Evolutionary conservation across 2,113 vertebrate species (phyloP), one percentile per base, ranked within the genome.

Genomic region (Neodon shergylaensis): DNA sequence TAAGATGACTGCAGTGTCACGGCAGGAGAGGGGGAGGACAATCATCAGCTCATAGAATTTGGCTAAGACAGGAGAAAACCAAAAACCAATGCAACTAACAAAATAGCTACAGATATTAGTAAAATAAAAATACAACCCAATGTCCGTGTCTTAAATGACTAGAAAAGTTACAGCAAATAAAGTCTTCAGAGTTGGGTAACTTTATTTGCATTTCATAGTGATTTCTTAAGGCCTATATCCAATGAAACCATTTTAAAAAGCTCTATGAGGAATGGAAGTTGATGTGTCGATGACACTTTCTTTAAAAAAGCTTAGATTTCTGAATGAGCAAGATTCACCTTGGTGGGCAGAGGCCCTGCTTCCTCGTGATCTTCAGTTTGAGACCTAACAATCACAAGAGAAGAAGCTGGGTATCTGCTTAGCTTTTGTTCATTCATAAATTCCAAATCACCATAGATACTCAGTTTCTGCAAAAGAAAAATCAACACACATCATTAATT

Each of bases 391-490:
- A 99, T 98, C 93, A 99, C 98, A 83, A 99, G 98, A 68, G 99
- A 99, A 95, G 99, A 99, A 36, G 99, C 95, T 88, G 99, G 98
- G 5, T 99, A 99, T 52, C 98, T 99, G 96, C 92, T 99, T 95
- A 99, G 98, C 96, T 99, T 99, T 97, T 99, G 98, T 89, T 99
- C 99, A 76, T 99, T 99, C 83, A 99, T 94, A 94, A 98, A 99
- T 82, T 99, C 99, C 98, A 99, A 94, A 97, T 99, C 99, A 90
- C 99, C 99, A 93, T 99, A 99, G 97, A 99, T 99, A 98, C 99
- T 99, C 98, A 99, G 98, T 97, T 99, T 99, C 99, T 99, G 98
- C 90, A 98, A 98, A 58, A 98, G 47, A 97, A 97, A 93, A 97
- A 98, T 95, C 49, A 97, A 86, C 28, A 39, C 9, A 85, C 2